Base-by-base conservation (phyloP, 2,113 vertebrate genomes). In the Polypterus bichir region DNA sequence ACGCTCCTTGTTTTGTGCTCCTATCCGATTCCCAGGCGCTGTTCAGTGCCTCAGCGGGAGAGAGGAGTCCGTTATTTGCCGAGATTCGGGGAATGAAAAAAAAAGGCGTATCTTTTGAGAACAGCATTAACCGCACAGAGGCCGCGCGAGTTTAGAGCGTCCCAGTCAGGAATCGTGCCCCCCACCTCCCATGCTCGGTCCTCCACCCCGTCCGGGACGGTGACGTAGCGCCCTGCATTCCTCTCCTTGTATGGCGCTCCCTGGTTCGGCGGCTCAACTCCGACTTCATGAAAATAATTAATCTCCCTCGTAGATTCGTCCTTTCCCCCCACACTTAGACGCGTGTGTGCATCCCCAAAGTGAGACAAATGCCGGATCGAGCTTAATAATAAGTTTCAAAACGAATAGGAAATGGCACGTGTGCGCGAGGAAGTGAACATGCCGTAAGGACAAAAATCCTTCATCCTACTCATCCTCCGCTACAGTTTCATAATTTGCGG, bases 51-150 rank as follows among this genome's bases (percentile, higher is more conserved):
- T 27, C 27, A 27, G 9, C 49, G 6, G 6, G 6, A 51, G 49
- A 51, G 49, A 6, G 49, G 49, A 51, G 27, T 51, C 49, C 49
- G 49, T 51, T 51, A 51, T 51, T 7, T 27, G 27, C 27, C 27
- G 27, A 27, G 49, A 6, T 9, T 51, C 49, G 49, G 6, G 6
- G 9, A 51, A 27, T 60, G 27, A n/a, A 48, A 48, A 4, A 68
- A 49, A 61, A 44, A 61, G 59, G 61, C 59, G 64, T 59, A 68
- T 44, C 49, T 3, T 53, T 45, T 48, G 53, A 59, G 10, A 62
- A 5, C 1, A 9, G 58, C 5, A 59, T 47, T 53, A 3, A 62
- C 9, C 8, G 49, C 27, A 27, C 27, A 56, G 7, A 56, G 7
- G 44, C 54, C 44, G 44, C 46, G 5, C 44, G 44, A 44, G 44